phyloP scores from a whole-genome alignment of 2,797 vertebrate genomes.

The Neoniphon sammara region DNA sequence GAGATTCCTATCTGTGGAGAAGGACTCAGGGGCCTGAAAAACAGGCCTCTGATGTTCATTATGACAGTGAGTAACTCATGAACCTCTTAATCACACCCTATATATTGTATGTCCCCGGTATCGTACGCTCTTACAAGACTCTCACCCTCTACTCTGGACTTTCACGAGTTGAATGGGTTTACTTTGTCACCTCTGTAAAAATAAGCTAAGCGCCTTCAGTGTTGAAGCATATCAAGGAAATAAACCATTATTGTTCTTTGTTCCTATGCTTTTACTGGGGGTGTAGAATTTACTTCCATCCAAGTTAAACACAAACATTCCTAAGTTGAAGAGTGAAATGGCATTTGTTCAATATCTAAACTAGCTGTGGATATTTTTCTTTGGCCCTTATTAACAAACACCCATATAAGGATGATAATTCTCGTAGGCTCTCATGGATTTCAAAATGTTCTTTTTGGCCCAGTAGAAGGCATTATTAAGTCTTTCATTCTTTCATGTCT shows the following conservation, averaged over 20 bases:
- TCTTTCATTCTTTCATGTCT: constrained; percentile 72
- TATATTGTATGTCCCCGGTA: too few relatives aligned
- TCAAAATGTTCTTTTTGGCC: constrained; percentile 71
- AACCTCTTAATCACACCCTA: too few relatives aligned
- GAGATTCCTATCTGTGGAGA: too few relatives aligned
- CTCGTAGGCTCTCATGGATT: constrained; percentile 52
- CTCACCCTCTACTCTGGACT: too few relatives aligned
- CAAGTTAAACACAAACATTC: constrained; percentile 48
- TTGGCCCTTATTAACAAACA: constrained; percentile 43
- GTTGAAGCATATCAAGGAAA: constrained; percentile 10
- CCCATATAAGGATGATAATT: constrained; percentile 64
- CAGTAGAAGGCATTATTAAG: constrained; percentile 63
- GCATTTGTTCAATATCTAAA: constrained; percentile 48
- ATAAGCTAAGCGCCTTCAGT: constrained; percentile 1
- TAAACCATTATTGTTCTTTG: constrained; percentile 14
- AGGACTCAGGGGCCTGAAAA: too few relatives aligned
- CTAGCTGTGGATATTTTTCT: constrained; percentile 43
- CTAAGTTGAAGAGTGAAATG: constrained; percentile 37
- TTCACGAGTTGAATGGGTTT: too few relatives aligned
- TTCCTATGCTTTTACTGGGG: constrained; percentile 3
- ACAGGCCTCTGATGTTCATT: background rate
- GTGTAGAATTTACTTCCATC: constrained; percentile 29
- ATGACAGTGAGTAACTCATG: background rate
- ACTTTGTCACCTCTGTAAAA: background rate
- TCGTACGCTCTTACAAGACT: too few relatives aligned